Evolutionary conservation across 2,797 vertebrate species (phyloP).

Genomic region (Delichon dasypus): DNA sequence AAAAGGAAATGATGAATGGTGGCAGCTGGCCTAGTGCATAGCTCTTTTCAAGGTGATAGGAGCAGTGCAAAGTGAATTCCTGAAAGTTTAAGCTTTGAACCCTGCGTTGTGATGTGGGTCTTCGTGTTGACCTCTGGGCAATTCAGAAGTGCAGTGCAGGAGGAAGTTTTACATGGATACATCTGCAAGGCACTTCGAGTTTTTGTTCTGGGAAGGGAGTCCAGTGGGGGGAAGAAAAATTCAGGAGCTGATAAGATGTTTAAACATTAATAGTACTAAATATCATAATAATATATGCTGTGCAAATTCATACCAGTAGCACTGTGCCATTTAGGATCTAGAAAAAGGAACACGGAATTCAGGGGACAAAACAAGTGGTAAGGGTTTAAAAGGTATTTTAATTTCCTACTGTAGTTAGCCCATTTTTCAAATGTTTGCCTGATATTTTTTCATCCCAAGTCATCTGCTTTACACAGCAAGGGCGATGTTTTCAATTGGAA

Average conservation of each 20-base stretch:
- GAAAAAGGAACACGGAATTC: not conserved
- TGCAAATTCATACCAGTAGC: not conserved
- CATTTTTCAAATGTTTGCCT: not conserved
- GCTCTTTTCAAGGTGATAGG: constrained; percentile 8
- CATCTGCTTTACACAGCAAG: not conserved
- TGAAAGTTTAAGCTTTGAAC: constrained; percentile 2
- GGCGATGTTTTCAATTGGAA: not conserved
- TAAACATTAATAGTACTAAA: not conserved
- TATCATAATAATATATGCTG: not conserved
- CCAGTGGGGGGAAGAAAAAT: accelerated
- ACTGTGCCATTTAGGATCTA: not conserved
- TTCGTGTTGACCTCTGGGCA: not conserved
- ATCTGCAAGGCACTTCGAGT: not conserved
- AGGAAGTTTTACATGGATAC: not conserved
- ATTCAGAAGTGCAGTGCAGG: not conserved
- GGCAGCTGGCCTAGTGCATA: not conserved
- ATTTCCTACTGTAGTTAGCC: not conserved
- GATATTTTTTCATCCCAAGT: not conserved
- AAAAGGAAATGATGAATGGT: constrained; percentile 33
- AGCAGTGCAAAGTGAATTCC: not conserved
- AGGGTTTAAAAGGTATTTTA: not conserved
- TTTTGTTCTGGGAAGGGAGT: not conserved
- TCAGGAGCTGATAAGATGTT: not conserved
- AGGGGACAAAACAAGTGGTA: not conserved
- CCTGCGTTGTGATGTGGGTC: not conserved